Conservation (phyloP, 2,888 invertebrate genomes). For the Drosophila niveifrons region DNA sequence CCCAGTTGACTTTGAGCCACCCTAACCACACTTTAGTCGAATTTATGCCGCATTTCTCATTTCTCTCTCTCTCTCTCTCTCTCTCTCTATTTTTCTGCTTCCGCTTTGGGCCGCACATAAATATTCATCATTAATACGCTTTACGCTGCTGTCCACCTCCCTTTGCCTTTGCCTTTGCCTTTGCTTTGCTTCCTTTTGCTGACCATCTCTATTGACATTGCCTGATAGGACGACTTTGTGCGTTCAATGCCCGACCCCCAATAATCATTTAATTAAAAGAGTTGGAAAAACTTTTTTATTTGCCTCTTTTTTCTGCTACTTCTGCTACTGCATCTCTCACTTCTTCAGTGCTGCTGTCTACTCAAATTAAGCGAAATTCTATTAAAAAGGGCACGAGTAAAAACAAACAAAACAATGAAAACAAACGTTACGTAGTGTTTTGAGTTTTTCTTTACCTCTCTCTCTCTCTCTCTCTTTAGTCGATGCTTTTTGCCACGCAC, state of each 20-base stretch:
- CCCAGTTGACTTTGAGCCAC: slow-evolving; percentile 55
- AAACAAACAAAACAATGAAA: slow-evolving; percentile 69
- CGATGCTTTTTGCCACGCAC: slow-evolving; percentile 68
- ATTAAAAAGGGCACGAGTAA: slow-evolving; percentile 65
- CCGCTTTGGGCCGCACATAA: slow-evolving; percentile 75
- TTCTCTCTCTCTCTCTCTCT: slow-evolving; percentile 8
- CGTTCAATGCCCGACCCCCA: slow-evolving; percentile 60
- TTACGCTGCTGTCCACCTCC: slow-evolving; percentile 59
- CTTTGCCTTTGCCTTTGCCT: background rate
- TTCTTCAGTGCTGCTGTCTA: slow-evolving; percentile 22
- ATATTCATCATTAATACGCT: slow-evolving; percentile 82
- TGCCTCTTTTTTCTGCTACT: slow-evolving; percentile 35
- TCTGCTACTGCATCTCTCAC: slow-evolving; percentile 3
- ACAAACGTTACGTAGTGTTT: slow-evolving; percentile 49
- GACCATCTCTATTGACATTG: slow-evolving; percentile 66
- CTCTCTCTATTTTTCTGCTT: slow-evolving; percentile 45
- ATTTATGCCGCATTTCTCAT: slow-evolving; percentile 74
- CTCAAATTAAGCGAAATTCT: slow-evolving; percentile 79
- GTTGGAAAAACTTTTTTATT: slow-evolving; percentile 71
- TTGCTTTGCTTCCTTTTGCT: background rate
- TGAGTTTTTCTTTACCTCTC: slow-evolving; percentile 16
- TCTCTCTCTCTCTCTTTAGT: slow-evolving; percentile 18
- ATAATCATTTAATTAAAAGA: slow-evolving; percentile 81
- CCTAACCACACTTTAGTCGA: slow-evolving; percentile 75
- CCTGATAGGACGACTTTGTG: slow-evolving; percentile 52